Evolutionary conservation across 2,797 vertebrate species (phyloP).

Genomic region (Leptoclinus maculatus): DNA sequence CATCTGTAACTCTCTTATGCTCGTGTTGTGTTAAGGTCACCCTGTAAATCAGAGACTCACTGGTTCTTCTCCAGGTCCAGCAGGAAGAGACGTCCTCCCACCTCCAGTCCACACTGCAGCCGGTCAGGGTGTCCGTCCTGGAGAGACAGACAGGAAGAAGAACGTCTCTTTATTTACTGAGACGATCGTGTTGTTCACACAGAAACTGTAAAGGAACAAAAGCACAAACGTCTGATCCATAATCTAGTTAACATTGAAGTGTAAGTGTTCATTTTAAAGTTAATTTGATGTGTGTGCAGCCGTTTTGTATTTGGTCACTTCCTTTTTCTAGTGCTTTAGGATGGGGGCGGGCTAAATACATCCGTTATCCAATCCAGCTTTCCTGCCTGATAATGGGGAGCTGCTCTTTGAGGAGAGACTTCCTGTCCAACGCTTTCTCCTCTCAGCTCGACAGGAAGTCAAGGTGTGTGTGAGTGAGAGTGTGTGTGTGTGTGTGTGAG

Average conservation of each 20-base stretch:
- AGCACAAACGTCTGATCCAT: too few relatives aligned
- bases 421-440: conserved; percentile 57
- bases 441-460: conserved; percentile 34
- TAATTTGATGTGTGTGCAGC: too few relatives aligned
- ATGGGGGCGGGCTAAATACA: conserved; percentile 21
- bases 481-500: neutral
- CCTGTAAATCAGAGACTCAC: conserved; percentile 77
- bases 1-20: neutral
- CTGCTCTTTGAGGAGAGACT: conserved; percentile 43
- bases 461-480: conserved; percentile 20
- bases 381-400: conserved; percentile 59
- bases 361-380: conserved; percentile 54
- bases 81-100: conserved; percentile 79
- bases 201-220: too few relatives aligned
- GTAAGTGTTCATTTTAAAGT: too few relatives aligned
- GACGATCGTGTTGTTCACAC: too few relatives aligned
- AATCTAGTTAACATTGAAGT: too few relatives aligned
- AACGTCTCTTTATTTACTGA: neutral
- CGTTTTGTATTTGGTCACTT: neutral
- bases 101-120: conserved; percentile 83
- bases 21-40: neutral
- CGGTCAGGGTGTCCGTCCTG: conserved; percentile 81
- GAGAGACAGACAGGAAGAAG: conserved; percentile 16
- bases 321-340: conserved; percentile 4
- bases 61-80: conserved; percentile 90